Conservation (phyloP, 2,888 invertebrate species). For the Coleophora flavipennella region DNA sequence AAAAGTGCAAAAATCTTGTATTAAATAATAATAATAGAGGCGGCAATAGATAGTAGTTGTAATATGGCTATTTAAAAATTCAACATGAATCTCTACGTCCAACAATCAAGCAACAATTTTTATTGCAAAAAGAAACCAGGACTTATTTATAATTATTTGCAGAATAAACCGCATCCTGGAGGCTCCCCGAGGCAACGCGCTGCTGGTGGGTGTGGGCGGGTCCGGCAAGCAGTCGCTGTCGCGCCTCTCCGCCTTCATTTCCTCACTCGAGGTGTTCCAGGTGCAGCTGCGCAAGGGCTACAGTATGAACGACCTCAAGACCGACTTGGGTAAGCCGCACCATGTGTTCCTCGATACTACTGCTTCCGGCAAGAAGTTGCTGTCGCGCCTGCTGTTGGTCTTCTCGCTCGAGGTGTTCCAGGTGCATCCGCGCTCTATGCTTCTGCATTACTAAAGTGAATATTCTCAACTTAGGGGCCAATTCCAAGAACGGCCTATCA, state of each 20-base stretch:
- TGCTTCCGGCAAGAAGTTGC: slow-evolving; percentile 94
- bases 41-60: too few species aligned
- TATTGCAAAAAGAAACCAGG: too few species aligned
- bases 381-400: slow-evolving; percentile 91
- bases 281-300: slow-evolving; percentile 93
- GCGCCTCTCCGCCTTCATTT: slow-evolving; percentile 90
- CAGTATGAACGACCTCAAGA: slow-evolving; percentile 83
- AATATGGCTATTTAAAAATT: too few species aligned
- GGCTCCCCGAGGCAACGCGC: slow-evolving; percentile 91
- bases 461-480: too few species aligned
- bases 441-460: too few species aligned
- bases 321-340: slow-evolving; percentile 62
- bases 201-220: slow-evolving; percentile 95
- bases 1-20: too few species aligned
- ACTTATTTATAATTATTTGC: too few species aligned
- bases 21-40: too few species aligned
- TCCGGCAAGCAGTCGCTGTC: slow-evolving; percentile 95
- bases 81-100: too few species aligned
- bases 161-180: slow-evolving; percentile 94
- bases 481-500: too few species aligned
- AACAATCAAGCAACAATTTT: too few species aligned
- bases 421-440: slow-evolving; percentile 90
- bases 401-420: slow-evolving; percentile 94
- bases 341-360: too few species aligned
- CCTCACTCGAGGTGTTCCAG: slow-evolving; percentile 93